phyloP scores from a whole-genome alignment of 2,797 vertebrate species.

The Hypotaenidia philippensis region DNA sequence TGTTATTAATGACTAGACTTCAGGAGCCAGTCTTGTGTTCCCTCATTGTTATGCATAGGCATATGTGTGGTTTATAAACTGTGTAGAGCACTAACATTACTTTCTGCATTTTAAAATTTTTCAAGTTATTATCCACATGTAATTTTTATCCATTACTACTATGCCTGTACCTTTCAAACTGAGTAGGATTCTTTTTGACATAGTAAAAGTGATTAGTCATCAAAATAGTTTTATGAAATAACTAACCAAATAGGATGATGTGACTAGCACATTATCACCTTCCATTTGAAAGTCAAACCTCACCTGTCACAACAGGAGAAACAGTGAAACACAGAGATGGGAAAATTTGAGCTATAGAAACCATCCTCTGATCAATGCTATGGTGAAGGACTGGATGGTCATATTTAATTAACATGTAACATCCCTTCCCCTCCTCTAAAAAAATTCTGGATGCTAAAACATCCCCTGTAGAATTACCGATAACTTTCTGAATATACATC shows the following conservation, averaged over 20 bases:
- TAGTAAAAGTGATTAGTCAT: slow-evolving; percentile 62
- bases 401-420: neutral
- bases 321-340: neutral
- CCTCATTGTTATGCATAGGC: neutral
- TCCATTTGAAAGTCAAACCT: slow-evolving; percentile 37
- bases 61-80: neutral
- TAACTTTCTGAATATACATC: neutral
- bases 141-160: slow-evolving; percentile 44
- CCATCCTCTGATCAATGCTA: neutral
- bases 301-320: slow-evolving; percentile 43
- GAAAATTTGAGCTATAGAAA: neutral
- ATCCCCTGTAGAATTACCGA: neutral
- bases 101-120: neutral
- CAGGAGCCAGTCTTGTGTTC: neutral
- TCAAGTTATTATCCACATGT: neutral
- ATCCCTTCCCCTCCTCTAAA: neutral
- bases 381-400: neutral
- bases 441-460: neutral
- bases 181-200: slow-evolving; percentile 65
- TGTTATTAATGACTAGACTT: neutral
- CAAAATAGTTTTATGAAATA: slow-evolving; percentile 59
- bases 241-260: slow-evolving; percentile 51
- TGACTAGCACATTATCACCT: slow-evolving; percentile 44
- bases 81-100: neutral
- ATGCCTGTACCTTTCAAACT: neutral